Evolutionary conservation across 2,888 invertebrate genomes (phyloP), one percentile per base, ranked within the genome.

Genomic region (Drosophila suboccidentalis): DNA sequence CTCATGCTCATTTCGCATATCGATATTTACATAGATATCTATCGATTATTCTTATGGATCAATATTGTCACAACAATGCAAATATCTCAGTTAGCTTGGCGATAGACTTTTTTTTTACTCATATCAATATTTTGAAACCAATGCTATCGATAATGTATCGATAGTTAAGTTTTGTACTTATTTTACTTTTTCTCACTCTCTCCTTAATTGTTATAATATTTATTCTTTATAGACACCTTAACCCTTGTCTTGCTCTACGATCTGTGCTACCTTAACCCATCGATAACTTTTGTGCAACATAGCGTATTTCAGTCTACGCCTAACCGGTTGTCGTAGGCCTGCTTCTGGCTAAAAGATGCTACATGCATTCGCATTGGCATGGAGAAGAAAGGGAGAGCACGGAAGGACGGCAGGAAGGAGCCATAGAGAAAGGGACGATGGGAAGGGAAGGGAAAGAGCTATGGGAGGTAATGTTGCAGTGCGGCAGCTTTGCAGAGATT

Each of bases 401-500:
- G 17, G 38, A 1, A 15, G 1, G 26, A 26, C 22, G 22, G 22
- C 1, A 8, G 2, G 22, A 13, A 11, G 9, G 36, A 10, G 15
- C 6, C 10, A n/a, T 1, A 32, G 26, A 11, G 32, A 10, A 19
- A 4, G 47, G 4, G 17, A 8, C 10, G 22, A n/a, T n/a, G n/a
- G n/a, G 19, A n/a, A 9, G 6, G 1, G 9, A n/a, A n/a, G 2
- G 17, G 36, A 4, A 22, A 9, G 39, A 2, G 47, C 4, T 29
- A 29, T 29, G 29, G 29, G 17, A 5, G 10, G 39, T 46, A 66
- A 55, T 70, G 61, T 58, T 74, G 74, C 80, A 78, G 81, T 82
- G 86, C 85, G 72, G 67, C 85, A 78, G 76, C 79, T 71, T 78
- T 87, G 89, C 84, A 87, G 85, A 89, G 86, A 89, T 87, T 86